Evolutionary conservation across 2,888 invertebrate species (phyloP), one percentile per base, ranked within the genome.

Genomic region (Drosophila birchii): DNA sequence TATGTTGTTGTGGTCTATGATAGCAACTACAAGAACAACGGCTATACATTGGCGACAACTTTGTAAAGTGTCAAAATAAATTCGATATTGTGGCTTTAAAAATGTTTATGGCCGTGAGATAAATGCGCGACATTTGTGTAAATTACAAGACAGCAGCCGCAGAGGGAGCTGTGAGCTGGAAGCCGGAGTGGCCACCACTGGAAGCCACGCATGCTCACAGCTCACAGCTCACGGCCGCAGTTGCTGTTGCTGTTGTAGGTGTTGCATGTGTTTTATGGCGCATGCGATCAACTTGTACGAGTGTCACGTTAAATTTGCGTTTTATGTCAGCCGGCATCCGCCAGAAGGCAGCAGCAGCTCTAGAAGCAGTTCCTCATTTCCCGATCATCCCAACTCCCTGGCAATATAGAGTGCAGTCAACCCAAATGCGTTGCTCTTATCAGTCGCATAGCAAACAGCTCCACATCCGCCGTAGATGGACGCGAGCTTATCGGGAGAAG

Each of bases 251-350:
- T 73, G 81, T 78, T 87, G 89, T 82, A 84, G 78, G 89, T 86
- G 85, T 86, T 89, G 88, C 89, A 83, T 89, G 89, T 88, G 88
- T 83, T 89, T 86, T 89, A 86, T 86, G 86, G 83, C 81, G 64
- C 84, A 88, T 82, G 86, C 87, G 85, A 87, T 87, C 85, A 84
- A 88, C 89, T 86, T 86, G 86, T 86, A 78, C 77, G 81, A 78
- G 80, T 86, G 86, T 86, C 86, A 86, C 88, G 81, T 89, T 86
- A 89, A 88, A 88, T 89, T 89, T 89, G 89, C 88, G 88, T 78
- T 89, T 86, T 87, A 85, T 78, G 81, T 73, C 79, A 78, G 66
- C 59, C 66, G 45, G 57, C 57, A 77, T 62, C 70, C 56, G 23
- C 72, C 23, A 23, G 23, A 23, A 23, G 23, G 29, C 74, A 83